These are phyloP conservation scores for Arctia plantaginis DNA, from an alignment of 2,888 invertebrate genomes.

Conservation along the genomic window DNA sequence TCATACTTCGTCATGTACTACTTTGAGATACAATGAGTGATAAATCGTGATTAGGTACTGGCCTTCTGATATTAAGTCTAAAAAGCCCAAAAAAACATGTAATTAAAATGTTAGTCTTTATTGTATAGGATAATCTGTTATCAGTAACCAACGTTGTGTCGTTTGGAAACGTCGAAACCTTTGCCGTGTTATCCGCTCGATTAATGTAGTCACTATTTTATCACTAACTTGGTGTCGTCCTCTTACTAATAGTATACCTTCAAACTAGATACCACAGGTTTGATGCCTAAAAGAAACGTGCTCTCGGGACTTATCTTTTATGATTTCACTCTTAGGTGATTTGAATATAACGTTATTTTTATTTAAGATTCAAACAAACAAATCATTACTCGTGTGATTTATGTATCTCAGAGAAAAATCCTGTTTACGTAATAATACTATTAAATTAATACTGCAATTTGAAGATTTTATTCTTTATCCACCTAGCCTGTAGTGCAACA, in stretches of 20 bases:
- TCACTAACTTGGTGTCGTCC: too few species aligned
- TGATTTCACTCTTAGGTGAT: too few species aligned
- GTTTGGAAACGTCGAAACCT: too few species aligned
- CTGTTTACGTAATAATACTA: not conserved
- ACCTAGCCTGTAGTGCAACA: conserved; percentile 16
- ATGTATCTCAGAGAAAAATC: not conserved
- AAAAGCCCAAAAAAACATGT: not conserved
- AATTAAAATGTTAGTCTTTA: not conserved
- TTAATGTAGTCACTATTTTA: too few species aligned
- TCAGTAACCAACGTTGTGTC: too few species aligned
- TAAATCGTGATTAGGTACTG: too few species aligned
- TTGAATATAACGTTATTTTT: too few species aligned
- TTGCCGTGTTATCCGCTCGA: too few species aligned
- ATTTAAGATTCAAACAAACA: not conserved
- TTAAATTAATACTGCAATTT: not conserved
- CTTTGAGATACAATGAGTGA: not conserved
- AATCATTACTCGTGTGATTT: not conserved
- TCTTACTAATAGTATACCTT: too few species aligned
- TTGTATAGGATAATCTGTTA: too few species aligned
- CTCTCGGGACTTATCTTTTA: too few species aligned
- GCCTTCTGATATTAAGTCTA: not conserved
- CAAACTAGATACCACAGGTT: too few species aligned
- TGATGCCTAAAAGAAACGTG: not conserved
- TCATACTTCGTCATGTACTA: not conserved
- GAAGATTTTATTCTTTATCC: not conserved